Base-by-base conservation (phyloP, 2,888 invertebrate genomes). In the Agonopterix alstromeriana region DNA sequence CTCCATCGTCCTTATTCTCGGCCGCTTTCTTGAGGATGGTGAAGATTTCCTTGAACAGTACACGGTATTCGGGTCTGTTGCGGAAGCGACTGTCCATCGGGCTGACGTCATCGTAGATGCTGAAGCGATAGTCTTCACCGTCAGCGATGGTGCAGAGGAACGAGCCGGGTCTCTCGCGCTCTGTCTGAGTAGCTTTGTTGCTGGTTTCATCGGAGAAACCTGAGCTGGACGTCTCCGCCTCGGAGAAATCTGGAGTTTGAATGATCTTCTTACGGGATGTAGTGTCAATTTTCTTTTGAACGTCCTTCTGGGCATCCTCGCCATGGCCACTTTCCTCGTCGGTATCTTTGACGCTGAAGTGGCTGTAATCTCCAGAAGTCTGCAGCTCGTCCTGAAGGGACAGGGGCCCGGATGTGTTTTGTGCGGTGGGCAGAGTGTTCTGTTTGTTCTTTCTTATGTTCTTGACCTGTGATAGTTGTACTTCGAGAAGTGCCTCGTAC, bases 171-270 rank as follows among this genome's bases (percentile, higher is more conserved):
- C 94, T 89, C 53, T 91, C 91, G 38, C 91, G 91, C 54, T 95
- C 95, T 0, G 96, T 96, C 70, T 96, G 96, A 3, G 96, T 96
- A 2, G 90, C 90, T 70, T 95, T 95, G 75, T 94, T 95, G 74
- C 94, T 93, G 1, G 94, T 95, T 75, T 96, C 96, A 67, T 96
- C 96, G 0, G 94, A 92, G 72, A 94, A 96, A 8, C 94, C 95
- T 0, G 95, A 95, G 10, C 95, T 95, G 14, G 94, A 94, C 0
- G 96, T 95, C 74, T 95, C 96, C 1, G 95, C 94, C 75, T 95
- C 95, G 0, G 95, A 95, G 67, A 95, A 95, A 73, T 95, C 95
- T 0, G 95, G 95, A 1, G 95, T 95, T 56, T 92, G 92, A 10
- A 94, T 93, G 63, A 91, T 90, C 55, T 88, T 89, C 76, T 91